Conservation (phyloP, 2,113 vertebrate species). For the Mesitornis unicolor region DNA sequence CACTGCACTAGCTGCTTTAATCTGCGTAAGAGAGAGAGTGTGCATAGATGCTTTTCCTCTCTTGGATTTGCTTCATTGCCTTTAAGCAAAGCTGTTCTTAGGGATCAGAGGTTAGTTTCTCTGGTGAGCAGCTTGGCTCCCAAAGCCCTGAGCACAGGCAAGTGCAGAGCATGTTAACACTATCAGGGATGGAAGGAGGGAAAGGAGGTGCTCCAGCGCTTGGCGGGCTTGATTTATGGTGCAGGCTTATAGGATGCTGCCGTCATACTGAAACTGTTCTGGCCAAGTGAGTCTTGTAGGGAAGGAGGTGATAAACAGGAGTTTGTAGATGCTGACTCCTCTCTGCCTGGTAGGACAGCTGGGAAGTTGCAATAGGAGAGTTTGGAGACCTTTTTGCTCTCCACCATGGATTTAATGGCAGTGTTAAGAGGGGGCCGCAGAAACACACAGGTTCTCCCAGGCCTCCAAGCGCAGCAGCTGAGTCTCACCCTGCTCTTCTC, state of each 20-base stretch:
- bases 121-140: fast-evolving
- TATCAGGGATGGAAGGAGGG: neutral
- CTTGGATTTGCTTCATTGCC: neutral
- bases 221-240: neutral
- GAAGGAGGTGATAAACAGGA: neutral
- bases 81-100: neutral
- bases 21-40: neutral
- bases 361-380: neutral
- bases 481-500: neutral
- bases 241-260: neutral
- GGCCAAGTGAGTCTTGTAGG: neutral
- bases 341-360: neutral
- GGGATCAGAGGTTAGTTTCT: neutral
- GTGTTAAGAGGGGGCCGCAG: neutral
- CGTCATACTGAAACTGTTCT: neutral
- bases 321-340: neutral
- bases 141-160: neutral
- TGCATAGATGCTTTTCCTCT: neutral
- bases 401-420: neutral
- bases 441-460: fast-evolving
- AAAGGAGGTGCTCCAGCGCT: neutral
- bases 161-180: neutral
- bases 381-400: neutral
- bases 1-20: neutral
- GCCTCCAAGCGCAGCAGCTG: neutral